Evolutionary conservation across 2,113 vertebrate genomes (phyloP).

Genomic region (Phylloscopus trochiloides): DNA sequence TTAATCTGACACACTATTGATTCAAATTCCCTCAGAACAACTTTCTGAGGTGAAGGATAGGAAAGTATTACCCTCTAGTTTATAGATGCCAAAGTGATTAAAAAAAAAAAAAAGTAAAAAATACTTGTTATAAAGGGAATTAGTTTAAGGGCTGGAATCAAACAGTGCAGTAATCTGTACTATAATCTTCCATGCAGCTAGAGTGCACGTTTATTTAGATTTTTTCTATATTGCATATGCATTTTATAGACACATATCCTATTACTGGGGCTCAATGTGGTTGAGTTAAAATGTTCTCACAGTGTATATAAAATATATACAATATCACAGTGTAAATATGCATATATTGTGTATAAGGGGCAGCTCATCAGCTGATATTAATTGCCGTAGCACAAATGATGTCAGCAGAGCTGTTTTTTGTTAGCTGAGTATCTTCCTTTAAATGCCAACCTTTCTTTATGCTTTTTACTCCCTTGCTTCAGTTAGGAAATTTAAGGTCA

Average conservation of each 20-base stretch:
- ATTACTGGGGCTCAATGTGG: neutral
- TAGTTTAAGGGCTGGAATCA: neutral
- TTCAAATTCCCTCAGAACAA: neutral
- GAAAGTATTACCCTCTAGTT: neutral
- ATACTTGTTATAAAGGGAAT: neutral
- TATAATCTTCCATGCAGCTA: neutral
- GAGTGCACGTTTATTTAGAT: neutral
- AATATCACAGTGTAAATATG: neutral
- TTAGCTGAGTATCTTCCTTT: neutral
- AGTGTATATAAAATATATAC: neutral
- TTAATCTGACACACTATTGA: neutral
- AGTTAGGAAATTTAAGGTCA: neutral
- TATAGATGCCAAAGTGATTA: neutral
- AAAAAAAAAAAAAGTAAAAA: neutral
- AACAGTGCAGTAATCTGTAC: neutral
- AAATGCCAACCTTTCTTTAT: neutral
- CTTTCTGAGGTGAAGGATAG: neutral
- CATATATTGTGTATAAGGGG: neutral
- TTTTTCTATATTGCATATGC: neutral
- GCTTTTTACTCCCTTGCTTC: neutral
- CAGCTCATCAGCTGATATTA: neutral
- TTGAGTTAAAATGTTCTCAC: neutral
- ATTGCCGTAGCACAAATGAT: neutral
- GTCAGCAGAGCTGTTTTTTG: neutral
- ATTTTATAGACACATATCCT: neutral